These are phyloP conservation scores for Pseudois nayaur DNA, from an alignment of 2,113 vertebrate species.

Conservation along the genomic window DNA sequence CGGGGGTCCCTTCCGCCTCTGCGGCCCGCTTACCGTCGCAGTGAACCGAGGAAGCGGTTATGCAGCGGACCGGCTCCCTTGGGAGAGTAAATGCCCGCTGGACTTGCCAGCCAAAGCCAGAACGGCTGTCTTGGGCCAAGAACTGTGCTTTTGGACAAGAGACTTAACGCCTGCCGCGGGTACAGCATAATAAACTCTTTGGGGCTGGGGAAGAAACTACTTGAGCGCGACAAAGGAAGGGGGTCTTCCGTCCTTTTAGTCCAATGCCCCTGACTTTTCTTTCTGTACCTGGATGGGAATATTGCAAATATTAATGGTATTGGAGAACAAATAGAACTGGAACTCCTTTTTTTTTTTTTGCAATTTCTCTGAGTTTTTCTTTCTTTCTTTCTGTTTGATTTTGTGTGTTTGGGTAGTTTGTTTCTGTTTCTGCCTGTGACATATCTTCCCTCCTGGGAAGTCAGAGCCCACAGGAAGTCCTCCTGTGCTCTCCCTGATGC, in stretches of 20 bases:
- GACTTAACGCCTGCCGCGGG: background rate
- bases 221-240: fast-evolving
- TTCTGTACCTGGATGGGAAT: background rate
- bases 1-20: background rate
- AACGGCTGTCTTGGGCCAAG: background rate
- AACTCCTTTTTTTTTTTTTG: background rate
- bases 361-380: background rate
- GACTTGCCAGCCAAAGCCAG: background rate
- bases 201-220: too few species aligned
- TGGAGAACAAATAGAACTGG: constrained; percentile 2
- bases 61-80: background rate
- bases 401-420: background rate
- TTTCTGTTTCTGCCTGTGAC: background rate
- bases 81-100: background rate
- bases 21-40: background rate
- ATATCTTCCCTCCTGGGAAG: background rate
- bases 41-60: background rate
- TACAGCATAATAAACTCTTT: fast-evolving
- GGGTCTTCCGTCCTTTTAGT: background rate
- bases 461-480: fast-evolving
- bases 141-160: background rate
- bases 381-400: background rate
- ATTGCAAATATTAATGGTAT: background rate
- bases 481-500: too few species aligned
- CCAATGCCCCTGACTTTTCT: background rate